phyloP scores from a whole-genome alignment of 2,113 vertebrate species.

The Mobula birostris region DNA sequence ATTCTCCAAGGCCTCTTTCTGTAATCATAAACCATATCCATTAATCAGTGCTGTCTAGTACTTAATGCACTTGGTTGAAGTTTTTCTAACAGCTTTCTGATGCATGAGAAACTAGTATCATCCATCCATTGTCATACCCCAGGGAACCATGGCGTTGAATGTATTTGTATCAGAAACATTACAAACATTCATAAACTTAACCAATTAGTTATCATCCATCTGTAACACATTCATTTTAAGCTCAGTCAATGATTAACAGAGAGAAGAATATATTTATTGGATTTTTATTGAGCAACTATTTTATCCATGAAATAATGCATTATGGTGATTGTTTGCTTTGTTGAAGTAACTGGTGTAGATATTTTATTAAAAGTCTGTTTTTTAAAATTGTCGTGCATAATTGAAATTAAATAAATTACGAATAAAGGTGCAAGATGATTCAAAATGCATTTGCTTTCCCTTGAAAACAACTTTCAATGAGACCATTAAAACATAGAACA shows the following conservation, averaged over 20 bases:
- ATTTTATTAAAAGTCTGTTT: not conserved
- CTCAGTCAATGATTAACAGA: not conserved
- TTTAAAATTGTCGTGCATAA: not conserved
- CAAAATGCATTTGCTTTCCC: not conserved
- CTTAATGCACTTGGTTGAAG: not conserved
- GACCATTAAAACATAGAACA: not conserved
- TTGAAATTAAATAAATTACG: not conserved
- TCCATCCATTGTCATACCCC: not conserved
- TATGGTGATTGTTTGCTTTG: not conserved
- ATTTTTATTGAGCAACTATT: not conserved
- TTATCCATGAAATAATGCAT: not conserved
- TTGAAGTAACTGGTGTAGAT: not conserved
- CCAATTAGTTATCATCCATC: not conserved
- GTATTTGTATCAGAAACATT: not conserved
- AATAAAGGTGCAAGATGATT: not conserved
- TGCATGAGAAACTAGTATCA: not conserved
- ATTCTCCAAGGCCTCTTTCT: not conserved
- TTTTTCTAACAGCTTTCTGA: not conserved
- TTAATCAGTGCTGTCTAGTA: not conserved
- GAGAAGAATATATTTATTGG: not conserved
- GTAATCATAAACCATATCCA: not conserved
- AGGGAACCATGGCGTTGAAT: not conserved
- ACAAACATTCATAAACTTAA: not conserved
- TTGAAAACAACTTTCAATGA: not conserved
- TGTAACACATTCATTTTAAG: not conserved